phyloP scores from a whole-genome alignment of 2,113 vertebrate species.

The Channa argus region DNA sequence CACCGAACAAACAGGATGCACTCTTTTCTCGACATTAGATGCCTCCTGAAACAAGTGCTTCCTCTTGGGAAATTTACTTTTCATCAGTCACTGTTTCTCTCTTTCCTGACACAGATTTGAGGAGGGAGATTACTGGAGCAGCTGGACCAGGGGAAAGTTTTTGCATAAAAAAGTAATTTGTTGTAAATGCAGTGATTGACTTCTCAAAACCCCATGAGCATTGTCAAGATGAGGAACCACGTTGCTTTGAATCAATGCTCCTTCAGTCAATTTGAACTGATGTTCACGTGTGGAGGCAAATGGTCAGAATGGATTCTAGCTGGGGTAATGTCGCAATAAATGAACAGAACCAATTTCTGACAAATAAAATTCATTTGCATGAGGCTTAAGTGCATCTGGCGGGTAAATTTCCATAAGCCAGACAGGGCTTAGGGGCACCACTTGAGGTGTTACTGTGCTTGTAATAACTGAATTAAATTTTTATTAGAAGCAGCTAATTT shows the following conservation, averaged over 20 bases:
- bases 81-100: conserved; percentile 30
- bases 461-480: conserved; percentile 77
- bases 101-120: conserved; percentile 28
- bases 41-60: conserved; percentile 4
- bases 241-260: neutral
- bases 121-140: conserved; percentile 30
- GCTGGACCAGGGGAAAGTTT: conserved; percentile 31
- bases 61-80: conserved; percentile 43
- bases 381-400: conserved; percentile 59
- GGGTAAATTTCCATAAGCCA: conserved; percentile 68
- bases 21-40: conserved; percentile 4
- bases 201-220: neutral
- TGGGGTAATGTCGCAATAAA: conserved; percentile 47
- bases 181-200: conserved; percentile 27
- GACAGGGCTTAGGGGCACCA: conserved; percentile 55
- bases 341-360: conserved; percentile 61
- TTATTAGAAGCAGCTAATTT: conserved; percentile 77
- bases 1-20: neutral
- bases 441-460: conserved; percentile 63
- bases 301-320: neutral
- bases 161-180: conserved; percentile 26
- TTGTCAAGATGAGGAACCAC: conserved; percentile 16
- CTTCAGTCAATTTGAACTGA: conserved; percentile 8
- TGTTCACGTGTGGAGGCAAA: conserved; percentile 31
- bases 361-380: conserved; percentile 73